Base-by-base conservation (phyloP, 2,888 invertebrate species). In the Epirrhoe tristata region DNA sequence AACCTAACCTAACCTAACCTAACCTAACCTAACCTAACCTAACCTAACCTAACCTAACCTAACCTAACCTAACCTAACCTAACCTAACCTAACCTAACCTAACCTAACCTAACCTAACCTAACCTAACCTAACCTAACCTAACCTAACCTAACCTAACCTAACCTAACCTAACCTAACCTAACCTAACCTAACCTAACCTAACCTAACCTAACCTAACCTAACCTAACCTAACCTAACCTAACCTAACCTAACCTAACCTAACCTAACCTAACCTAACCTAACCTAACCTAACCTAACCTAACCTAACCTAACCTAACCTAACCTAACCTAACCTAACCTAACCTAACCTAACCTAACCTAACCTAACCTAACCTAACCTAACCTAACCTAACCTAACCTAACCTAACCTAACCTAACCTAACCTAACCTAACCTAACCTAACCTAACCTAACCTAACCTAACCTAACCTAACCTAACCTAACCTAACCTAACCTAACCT, bases 1-100 rank as follows among this genome's bases (percentile, higher is more conserved):
- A n/a, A 69, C 67, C 71, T 71, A 73, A 71, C 73, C 72, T 72
- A 73, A 72, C 70, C 74, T 73, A 74, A 74, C 74, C 73, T 72
- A 74, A 73, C 75, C 74, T 73, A 75, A 72, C 73, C 74, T 71
- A 71, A 72, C 72, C 74, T 73, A 72, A 75, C 75, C 73, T 73
- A 71, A 72, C 72, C 71, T 72, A 72, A 66, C 62, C 66, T 66
- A 66, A 63, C 63, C 63, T 59, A 63, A 63, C 63, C 66, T 66
- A 69, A 69, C 69, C 69, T 69, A 69, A 69, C 65, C 69, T 65
- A 68, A 68, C 65, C 69, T 58, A 64, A 69, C 67, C 61, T 57
- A 67, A 63, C 63, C 67, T 62, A 58, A 67, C 54, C 67, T 50
- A n/a, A n/a, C n/a, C n/a, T 34, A 39, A 34, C 55, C 36, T 55